These are phyloP conservation scores for Rhombomys opimus DNA, from an alignment of 2,113 vertebrate species.

Conservation along the genomic window DNA sequence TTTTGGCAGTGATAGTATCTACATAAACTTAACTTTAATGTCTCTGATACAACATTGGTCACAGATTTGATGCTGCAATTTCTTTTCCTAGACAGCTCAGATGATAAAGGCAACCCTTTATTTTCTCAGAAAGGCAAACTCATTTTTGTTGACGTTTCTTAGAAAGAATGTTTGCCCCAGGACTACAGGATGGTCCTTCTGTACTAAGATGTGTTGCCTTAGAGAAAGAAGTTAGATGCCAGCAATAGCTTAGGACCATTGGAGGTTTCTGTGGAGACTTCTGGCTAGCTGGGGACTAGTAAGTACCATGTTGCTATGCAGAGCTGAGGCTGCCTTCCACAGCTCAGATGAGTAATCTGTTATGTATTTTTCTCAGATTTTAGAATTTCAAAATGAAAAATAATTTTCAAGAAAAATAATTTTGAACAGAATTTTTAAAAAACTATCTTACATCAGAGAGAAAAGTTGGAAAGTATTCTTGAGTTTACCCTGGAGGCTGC, in stretches of 20 bases:
- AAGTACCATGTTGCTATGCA: background rate
- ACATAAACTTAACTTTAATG: slow-evolving; percentile 33
- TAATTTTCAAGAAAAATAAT: background rate
- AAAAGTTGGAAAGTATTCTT: slow-evolving; percentile 30
- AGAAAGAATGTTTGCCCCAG: background rate
- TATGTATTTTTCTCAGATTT: background rate
- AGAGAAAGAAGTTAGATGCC: background rate
- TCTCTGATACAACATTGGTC: background rate
- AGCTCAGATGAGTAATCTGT: background rate
- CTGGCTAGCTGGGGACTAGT: background rate
- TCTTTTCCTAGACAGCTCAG: slow-evolving; percentile 7
- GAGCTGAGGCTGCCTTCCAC: background rate
- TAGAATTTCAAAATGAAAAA: slow-evolving; percentile 36
- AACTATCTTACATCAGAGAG: background rate
- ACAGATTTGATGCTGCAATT: slow-evolving; percentile 35
- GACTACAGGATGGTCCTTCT: background rate
- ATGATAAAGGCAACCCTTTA: background rate
- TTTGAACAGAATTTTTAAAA: slow-evolving; percentile 33
- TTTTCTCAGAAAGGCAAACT: background rate
- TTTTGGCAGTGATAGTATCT: slow-evolving; percentile 37
- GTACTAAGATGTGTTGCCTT: background rate
- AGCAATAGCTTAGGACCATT: background rate
- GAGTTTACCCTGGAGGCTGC: background rate
- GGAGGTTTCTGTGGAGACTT: background rate
- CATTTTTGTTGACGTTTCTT: slow-evolving; percentile 31